Conservation (phyloP, 2,113 vertebrate species). For the Sardina pilchardus region DNA sequence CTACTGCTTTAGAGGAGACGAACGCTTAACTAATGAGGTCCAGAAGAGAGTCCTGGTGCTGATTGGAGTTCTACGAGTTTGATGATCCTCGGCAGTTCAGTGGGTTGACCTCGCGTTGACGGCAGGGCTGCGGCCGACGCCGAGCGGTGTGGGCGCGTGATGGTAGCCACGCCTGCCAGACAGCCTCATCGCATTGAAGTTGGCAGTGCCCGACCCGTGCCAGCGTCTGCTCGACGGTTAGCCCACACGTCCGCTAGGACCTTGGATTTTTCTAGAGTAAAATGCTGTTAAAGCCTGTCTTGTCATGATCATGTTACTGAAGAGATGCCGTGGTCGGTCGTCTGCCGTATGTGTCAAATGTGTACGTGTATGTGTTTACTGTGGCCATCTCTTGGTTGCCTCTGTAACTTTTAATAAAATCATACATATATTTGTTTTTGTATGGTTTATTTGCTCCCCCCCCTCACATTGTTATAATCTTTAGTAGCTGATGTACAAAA, state of each 20-base stretch:
- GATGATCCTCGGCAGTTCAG: not conserved
- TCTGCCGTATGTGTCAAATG: constrained; percentile 30
- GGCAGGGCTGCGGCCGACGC: not conserved
- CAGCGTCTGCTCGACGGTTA: constrained; percentile 9
- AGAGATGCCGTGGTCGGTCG: constrained; percentile 42
- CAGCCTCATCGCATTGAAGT: not conserved
- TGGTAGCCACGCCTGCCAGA: constrained; percentile 7
- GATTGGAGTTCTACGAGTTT: not conserved
- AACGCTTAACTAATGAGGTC: not conserved
- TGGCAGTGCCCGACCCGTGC: not conserved
- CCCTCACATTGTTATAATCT: constrained; percentile 57
- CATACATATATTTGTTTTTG: constrained; percentile 43
- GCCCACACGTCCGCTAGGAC: not conserved
- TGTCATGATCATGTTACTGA: constrained; percentile 53
- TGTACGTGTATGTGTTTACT: constrained; percentile 42
- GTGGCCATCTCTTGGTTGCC: constrained; percentile 39
- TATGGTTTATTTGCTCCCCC: constrained; percentile 76
- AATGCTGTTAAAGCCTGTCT: not conserved
- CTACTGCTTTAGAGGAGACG: not conserved
- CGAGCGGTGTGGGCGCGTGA: constrained; percentile 22
- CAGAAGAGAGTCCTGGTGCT: not conserved
- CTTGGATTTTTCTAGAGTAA: not conserved
- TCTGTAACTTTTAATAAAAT: constrained; percentile 65
- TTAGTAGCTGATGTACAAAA: not conserved
- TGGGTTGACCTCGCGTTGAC: not conserved